Percentiles rank a stretch among this genome's conserved stretches.
Conservation (phyloP, 30 jellyfish, hydroid and myxozoan species). For the Aurelia sp. region DNA sequence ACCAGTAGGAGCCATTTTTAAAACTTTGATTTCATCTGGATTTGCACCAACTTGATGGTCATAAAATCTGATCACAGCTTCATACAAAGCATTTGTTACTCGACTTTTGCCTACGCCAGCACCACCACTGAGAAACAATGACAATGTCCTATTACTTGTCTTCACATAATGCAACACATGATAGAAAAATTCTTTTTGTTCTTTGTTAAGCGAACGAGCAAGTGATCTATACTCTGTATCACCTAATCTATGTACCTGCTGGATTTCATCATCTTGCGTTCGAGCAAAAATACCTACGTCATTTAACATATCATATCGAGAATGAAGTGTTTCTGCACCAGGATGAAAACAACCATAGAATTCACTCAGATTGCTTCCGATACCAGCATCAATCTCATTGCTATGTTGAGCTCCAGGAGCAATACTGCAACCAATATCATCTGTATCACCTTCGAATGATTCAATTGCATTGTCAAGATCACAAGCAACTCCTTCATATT, state of each 20-base stretch:
- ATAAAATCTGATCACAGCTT: background rate
- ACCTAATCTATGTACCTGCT: background rate
- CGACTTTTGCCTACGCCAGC: conserved; percentile 48
- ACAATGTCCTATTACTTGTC: conserved; percentile 1
- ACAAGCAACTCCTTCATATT: background rate
- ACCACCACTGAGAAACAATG: conserved; percentile 40
- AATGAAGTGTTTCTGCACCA: background rate
- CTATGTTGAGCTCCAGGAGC: conserved; percentile 40
- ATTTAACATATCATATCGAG: conserved; percentile 12
- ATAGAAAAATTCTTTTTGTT: conserved; percentile 24
- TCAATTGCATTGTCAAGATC: conserved; percentile 2
- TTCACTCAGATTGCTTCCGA: background rate
- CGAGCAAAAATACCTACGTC: conserved; percentile 1
- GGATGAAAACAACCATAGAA: conserved; percentile 28
- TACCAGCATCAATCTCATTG: background rate
- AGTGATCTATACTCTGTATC: background rate
- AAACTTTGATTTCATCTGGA: conserved; percentile 9
- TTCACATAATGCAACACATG: conserved; percentile 7
- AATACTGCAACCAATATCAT: background rate
- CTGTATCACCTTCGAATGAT: background rate
- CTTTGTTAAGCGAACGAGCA: conserved; percentile 3
- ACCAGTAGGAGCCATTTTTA: conserved; percentile 26
- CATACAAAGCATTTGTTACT: conserved; percentile 1
- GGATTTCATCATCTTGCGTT: too few species aligned
- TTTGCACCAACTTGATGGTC: conserved; percentile 4